Evolutionary conservation across 1,140 invertebrate species (phyloP).

Genomic region (Cataglyphis hispanica): DNA sequence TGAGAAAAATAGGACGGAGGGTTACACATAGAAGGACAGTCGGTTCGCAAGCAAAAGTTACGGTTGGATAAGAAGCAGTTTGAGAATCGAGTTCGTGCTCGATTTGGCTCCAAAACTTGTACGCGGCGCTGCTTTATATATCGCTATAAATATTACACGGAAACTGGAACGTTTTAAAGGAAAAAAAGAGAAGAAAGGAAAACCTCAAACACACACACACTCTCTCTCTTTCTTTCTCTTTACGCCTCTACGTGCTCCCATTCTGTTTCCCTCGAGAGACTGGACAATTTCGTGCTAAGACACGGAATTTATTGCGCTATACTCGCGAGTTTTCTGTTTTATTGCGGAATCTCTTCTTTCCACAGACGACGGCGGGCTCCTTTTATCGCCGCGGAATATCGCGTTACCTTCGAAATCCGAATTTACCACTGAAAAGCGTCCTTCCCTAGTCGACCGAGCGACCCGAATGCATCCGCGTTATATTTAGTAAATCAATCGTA

Average conservation of each 20-base stretch:
- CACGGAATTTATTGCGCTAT: constrained; percentile 47
- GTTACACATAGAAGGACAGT: neutral
- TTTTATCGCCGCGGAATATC: neutral
- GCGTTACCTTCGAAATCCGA: constrained; percentile 9
- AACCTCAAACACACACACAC: neutral
- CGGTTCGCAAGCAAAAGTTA: constrained; percentile 53
- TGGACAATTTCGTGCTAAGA: constrained; percentile 23
- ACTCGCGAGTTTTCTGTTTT: constrained; percentile 2
- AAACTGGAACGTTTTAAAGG: constrained; percentile 55
- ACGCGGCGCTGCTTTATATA: constrained; percentile 47
- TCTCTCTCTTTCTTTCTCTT: no score
- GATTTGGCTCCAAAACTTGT: constrained; percentile 64
- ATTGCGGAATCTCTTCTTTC: neutral
- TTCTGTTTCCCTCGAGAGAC: constrained; percentile 38
- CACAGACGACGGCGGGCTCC: neutral
- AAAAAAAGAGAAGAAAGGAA: constrained; percentile 1
- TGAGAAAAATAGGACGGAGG: constrained; percentile 18
- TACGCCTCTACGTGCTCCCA: constrained; percentile 4
- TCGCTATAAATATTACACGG: constrained; percentile 66
- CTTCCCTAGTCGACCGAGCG: constrained; percentile 32
- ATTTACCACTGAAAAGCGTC: constrained; percentile 16
- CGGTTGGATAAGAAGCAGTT: constrained; percentile 59
- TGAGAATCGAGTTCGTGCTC: constrained; percentile 56
- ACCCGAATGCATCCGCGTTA: constrained; percentile 38
- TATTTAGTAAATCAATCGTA: constrained; percentile 58